Conservation (phyloP, 2,888 invertebrate genomes). For the Hypolimnas misippus region DNA sequence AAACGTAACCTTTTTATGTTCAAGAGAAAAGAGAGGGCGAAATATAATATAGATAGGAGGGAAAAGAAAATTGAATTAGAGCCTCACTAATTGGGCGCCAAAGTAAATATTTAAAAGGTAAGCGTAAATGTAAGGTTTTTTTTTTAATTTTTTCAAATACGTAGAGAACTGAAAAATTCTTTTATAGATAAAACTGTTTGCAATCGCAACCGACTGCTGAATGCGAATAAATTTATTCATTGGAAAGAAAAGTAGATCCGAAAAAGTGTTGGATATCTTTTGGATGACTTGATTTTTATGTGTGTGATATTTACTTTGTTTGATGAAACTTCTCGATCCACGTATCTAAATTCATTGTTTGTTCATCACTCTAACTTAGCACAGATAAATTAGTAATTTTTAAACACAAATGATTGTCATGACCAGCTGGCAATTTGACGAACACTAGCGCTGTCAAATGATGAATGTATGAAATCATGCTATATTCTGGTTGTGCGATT, state of each 20-base stretch:
- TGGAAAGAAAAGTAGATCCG: not conserved
- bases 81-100: slow-evolving; percentile 37
- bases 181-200: not conserved
- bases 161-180: not conserved
- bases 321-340: not conserved
- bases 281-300: not conserved
- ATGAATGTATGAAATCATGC: too few relatives aligned
- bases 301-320: not conserved
- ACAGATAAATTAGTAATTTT: too few relatives aligned
- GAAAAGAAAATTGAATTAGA: slow-evolving; percentile 16
- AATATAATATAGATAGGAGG: not conserved
- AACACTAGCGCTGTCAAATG: too few relatives aligned
- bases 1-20: slow-evolving; percentile 19
- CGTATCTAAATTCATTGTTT: not conserved
- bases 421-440: too few relatives aligned
- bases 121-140: slow-evolving; percentile 10
- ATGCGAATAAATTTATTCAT: slow-evolving; percentile 1
- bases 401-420: too few relatives aligned
- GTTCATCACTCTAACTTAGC: too few relatives aligned
- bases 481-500: too few relatives aligned
- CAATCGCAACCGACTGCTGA: not conserved
- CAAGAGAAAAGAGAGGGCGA: slow-evolving; percentile 10
- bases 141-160: not conserved
- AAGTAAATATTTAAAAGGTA: slow-evolving; percentile 36
- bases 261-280: not conserved